A percentile compares a stretch with the other conserved stretches of the same genome.
Evolutionary conservation across 1,140 invertebrate genomes (phyloP).

Genomic region (Telenomus remus): DNA sequence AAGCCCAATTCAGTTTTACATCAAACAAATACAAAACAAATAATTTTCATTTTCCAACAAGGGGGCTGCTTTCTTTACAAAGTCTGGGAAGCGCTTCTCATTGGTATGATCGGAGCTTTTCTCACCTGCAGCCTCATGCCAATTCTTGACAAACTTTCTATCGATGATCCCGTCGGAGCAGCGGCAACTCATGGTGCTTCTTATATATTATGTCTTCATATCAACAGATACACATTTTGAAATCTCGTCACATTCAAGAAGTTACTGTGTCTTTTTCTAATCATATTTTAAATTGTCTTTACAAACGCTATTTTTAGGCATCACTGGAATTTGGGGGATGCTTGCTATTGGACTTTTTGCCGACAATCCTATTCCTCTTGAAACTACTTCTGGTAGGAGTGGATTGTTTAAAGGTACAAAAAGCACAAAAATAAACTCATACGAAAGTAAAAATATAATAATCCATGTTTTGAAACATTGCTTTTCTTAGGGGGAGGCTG

Average conservation of each 20-base stretch:
- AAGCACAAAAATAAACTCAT: not conserved
- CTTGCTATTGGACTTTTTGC: constrained; percentile 93
- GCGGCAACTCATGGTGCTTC: constrained; percentile 86
- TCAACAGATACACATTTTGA: no score
- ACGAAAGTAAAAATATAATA: not conserved
- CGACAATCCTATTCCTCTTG: constrained; percentile 86
- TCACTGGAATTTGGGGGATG: constrained; percentile 82
- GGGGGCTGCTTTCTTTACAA: constrained; percentile 92
- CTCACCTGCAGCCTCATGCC: constrained; percentile 83
- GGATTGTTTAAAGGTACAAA: constrained; percentile 86
- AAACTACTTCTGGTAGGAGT: constrained; percentile 84
- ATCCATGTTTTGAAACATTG: not conserved
- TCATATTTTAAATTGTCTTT: no score
- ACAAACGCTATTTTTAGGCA: constrained; percentile 66
- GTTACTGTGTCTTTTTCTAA: no score
- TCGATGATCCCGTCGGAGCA: constrained; percentile 95
- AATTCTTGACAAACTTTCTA: constrained; percentile 83
- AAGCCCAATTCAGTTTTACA: not conserved
- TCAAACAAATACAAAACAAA: not conserved
- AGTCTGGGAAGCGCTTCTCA: constrained; percentile 89
- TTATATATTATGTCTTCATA: not conserved
- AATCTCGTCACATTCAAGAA: no score
- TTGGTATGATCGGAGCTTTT: constrained; percentile 86
- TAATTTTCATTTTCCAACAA: constrained; percentile 39
- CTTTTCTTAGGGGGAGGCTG: constrained; percentile 82